Base-by-base conservation (phyloP, 2,888 invertebrate species). In the Agrochola circellaris region DNA sequence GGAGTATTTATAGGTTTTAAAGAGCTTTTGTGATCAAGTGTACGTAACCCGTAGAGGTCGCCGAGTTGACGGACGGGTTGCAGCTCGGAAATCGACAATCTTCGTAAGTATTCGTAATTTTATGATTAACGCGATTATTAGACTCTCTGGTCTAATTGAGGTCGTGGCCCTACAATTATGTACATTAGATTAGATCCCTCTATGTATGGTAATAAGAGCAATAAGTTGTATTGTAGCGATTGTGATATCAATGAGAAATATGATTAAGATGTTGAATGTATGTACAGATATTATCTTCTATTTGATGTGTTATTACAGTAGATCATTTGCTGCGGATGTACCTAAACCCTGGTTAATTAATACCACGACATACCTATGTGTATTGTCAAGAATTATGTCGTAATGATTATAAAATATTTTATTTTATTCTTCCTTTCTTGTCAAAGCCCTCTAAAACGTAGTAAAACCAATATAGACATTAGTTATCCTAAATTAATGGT, bases 71-170 rank as follows among this genome's bases (percentile, higher is more conserved):
- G 68, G 83, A 81, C 85, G 83, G 82, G 86, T 86, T 79, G 75
- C 72, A 75, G 89, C 90, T 93, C 92, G 93, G 95, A 94, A 93
- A 94, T 93, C 90, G 91, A 89, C 93, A 87, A 93, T 95, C 93
- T 91, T 93, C 90, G 88, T 90, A 73, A 81, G 78, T 78, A 91
- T 93, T 91, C 90, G 91, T 94, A 93, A 93, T 94, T 93, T 92
- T 87, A 93, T 92, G 92, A 95, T 95, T 94, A 94, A 90, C 90
- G 90, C 92, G 93, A 93, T 94, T 95, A 95, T 91, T 89, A 89
- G 81, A 88, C 87, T 87, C 90, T 90, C 87, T 89, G 81, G 82
- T 87, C 87, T 94, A 93, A 95, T 94, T 94, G 93, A 93, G 94
- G 95, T 95, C 94, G 93, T 88, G 93, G 93, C 93, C 93, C 92